Percentiles rank a stretch among this genome's conserved stretches.
Evolutionary conservation across 2,797 vertebrate species (phyloP).

Genomic region (Glyptemys insculpta): DNA sequence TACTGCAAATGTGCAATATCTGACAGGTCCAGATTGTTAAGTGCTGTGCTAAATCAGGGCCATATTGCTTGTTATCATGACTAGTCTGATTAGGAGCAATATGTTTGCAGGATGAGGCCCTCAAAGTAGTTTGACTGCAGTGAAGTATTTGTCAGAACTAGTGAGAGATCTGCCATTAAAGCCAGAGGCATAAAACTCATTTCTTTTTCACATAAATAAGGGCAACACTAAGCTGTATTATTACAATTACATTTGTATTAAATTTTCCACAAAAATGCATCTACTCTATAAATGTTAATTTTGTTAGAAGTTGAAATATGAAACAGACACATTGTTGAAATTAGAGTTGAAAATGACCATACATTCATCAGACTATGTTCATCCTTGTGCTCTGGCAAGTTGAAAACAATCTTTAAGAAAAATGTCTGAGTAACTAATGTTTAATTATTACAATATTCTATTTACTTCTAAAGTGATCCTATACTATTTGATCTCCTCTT

Average conservation of each 20-base stretch:
- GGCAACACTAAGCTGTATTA: not conserved
- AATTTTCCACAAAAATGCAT: not conserved
- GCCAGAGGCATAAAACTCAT: not conserved
- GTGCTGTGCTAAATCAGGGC: not conserved
- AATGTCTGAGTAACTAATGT: not conserved
- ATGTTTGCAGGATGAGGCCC: not conserved
- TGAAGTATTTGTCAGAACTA: not conserved
- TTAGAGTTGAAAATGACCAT: not conserved
- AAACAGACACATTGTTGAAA: not conserved
- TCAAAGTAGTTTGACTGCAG: not conserved
- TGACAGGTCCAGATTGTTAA: not conserved
- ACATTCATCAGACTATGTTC: not conserved
- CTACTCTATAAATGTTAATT: not conserved
- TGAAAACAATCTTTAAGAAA: not conserved
- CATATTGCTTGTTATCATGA: not conserved
- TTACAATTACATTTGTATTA: not conserved
- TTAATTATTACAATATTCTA: not conserved
- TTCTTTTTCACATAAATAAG: not conserved
- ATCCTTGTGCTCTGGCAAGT: not conserved
- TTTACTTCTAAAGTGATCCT: not conserved
- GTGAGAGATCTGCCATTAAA: not conserved
- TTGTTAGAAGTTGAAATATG: not conserved
- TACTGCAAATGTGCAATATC: not conserved
- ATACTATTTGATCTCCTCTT: slow-evolving; percentile 1
- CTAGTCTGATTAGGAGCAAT: not conserved